A percentile compares a stretch with the other conserved stretches of the same genome.
These are phyloP conservation scores for Sapayoa aenigma DNA, from an alignment of 2,113 vertebrate genomes.

Conservation along the genomic window DNA sequence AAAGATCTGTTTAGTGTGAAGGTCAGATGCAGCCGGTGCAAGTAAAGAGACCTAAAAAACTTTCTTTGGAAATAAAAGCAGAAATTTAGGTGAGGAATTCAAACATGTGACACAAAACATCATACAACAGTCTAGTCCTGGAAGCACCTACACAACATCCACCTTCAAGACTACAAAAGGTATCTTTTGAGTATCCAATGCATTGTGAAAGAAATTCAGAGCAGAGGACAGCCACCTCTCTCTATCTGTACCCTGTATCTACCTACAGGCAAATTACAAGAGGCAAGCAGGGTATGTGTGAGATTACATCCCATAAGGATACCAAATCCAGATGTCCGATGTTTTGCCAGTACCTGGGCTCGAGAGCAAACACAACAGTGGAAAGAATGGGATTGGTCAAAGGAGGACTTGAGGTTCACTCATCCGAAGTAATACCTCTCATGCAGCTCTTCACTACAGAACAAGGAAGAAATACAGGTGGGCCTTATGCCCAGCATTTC, in stretches of 20 bases:
- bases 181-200: background rate
- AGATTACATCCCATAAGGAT: background rate
- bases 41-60: background rate
- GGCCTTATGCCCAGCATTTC: background rate
- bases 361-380: background rate
- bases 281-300: background rate
- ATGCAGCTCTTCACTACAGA: background rate
- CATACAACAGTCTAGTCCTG: background rate
- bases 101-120: background rate
- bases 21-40: background rate
- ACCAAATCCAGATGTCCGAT: background rate
- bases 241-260: background rate
- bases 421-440: background rate
- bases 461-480: background rate
- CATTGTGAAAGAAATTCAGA: background rate
- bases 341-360: background rate
- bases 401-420: background rate
- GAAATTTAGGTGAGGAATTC: background rate
- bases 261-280: background rate
- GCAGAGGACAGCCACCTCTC: background rate
- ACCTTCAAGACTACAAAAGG: background rate
- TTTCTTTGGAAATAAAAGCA: background rate
- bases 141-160: background rate
- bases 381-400: background rate
- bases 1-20: background rate